Base-by-base conservation (phyloP, 1,140 invertebrate genomes). In the Drosophila busckii region DNA sequence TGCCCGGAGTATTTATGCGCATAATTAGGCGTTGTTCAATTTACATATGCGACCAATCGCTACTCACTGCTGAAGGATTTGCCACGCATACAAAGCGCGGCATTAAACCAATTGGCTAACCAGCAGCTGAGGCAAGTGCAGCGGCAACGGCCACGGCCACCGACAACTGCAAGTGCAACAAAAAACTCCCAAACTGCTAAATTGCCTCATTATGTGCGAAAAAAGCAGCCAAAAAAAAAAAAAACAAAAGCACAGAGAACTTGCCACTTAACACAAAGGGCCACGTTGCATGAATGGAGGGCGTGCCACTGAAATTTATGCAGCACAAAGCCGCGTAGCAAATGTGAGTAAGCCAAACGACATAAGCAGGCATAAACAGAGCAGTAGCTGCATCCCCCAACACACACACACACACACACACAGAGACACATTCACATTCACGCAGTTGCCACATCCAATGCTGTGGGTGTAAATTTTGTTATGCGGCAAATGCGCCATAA, bases 291-390 rank as follows among this genome's bases (percentile, higher is more conserved):
- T 6, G 2, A 5, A 12, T 7, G 26, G 19, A 41, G 32, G 62
- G 56, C 41, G 63, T 63, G 56, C 10, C 62, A 44, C 48, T 56
- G 41, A 70, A 66, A 80, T 78, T 73, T 78, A 78, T 78, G 73
- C 73, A 64, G 59, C 73, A 78, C 73, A 78, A 78, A 78, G 73
- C 71, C 73, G 68, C 53, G 52, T 44, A 49, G 73, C 73, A 78
- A 78, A 78, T 78, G 73, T 73, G 78, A 78, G 68, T 67, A 71
- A 80, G 71, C 71, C 73, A 80, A 78, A 73, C 73, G 73, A 78
- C 73, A 78, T 78, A 78, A 78, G 73, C 73, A 78, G 73, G 63
- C 73, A 73, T 73, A 80, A 80, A 80, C 59, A 78, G 52, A 38
- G 58, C 58, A 40, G 28, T 42, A 48, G 22, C 41, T 19, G 9